Evolutionary conservation across 2,113 vertebrate species (phyloP), one percentile per base, ranked within the genome.

Genomic region (Mesitornis unicolor): DNA sequence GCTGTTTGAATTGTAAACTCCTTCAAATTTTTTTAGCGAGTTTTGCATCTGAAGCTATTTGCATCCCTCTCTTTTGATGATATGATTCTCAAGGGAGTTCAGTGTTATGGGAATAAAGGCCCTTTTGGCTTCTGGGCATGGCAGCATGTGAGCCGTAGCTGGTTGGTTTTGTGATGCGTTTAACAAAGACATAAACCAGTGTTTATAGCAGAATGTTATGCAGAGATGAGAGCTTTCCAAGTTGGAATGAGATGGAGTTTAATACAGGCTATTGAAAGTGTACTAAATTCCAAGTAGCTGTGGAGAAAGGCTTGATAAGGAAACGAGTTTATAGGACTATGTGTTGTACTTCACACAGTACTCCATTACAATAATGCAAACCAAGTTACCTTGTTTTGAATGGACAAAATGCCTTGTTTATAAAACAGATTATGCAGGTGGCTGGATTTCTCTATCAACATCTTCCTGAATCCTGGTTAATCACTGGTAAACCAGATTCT

Each of bases 1-100:
- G 54, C 63, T 80, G 33, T 81, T 94, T 90, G 93, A 90, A 76
- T 67, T 93, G 84, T 85, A 91, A 93, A 85, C 19, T 7, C 57
- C 67, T 89, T 29, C 40, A 81, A 82, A 76, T 82, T 16, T 50
- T 83, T 85, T 18, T 31, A 53, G 36, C 33, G 50, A n/a, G 60
- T 84, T 96, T 93, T 96, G 87, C 84, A 90, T 94, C 21, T 88
- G 80, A 76, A 77, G 38, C 33, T 57, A 33, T 81, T 96, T 95
- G 84, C 67, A 74, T 94, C 56, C 35, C 35, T 61, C 48, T 40
- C 54, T 93, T 78, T 43, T 56, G 59, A 36, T 43, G 76, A 38
- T 29, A 2, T 0, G 33, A 22, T 84, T 90, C 63, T 77, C 60
- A n/a, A 74, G 83, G 2, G 14, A 51, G n/a, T 74, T 73, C 6